These are phyloP conservation scores for Sebastes variabilis DNA, from an alignment of 2,797 vertebrate species.

Conservation along the genomic window DNA sequence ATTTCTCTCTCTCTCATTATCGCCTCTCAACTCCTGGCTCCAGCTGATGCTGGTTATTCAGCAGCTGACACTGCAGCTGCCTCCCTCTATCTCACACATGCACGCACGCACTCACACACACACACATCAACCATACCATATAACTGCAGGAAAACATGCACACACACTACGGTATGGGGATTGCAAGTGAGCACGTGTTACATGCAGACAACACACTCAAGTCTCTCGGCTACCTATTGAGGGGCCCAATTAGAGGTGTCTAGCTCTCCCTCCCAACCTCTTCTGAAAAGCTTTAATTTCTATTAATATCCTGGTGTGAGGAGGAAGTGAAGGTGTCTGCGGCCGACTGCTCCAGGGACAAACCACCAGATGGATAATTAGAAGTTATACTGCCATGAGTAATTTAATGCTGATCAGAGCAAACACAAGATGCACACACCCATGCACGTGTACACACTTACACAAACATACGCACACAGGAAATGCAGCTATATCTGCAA, in stretches of 20 bases:
- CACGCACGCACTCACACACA: not conserved
- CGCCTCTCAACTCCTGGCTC: conserved; percentile 31
- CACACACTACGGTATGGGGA: not conserved
- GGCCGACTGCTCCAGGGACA: conserved; percentile 37
- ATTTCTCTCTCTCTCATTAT: conserved; percentile 63
- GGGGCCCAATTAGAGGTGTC: conserved; percentile 33
- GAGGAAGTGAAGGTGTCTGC: conserved; percentile 49
- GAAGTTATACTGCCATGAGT: conserved; percentile 42
- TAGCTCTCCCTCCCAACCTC: not conserved
- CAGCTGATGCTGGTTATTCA: conserved; percentile 39
- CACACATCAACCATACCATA: not conserved
- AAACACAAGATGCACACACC: conserved; percentile 14
- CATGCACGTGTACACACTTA: not conserved
- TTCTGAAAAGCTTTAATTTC: conserved; percentile 35
- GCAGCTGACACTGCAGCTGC: conserved; percentile 52
- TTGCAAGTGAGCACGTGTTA: conserved; percentile 9
- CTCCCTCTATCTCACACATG: conserved; percentile 23
- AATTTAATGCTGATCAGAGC: conserved; percentile 50
- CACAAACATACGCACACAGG: not conserved
- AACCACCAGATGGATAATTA: conserved; percentile 55
- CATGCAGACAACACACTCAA: conserved; percentile 16
- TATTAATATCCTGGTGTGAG: conserved; percentile 57
- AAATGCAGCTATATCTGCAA: not conserved
- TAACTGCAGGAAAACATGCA: conserved; percentile 1
- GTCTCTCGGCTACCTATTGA: conserved; percentile 15